These are phyloP conservation scores for Apamea sordens DNA, from an alignment of 2,888 invertebrate species.

Conservation along the genomic window DNA sequence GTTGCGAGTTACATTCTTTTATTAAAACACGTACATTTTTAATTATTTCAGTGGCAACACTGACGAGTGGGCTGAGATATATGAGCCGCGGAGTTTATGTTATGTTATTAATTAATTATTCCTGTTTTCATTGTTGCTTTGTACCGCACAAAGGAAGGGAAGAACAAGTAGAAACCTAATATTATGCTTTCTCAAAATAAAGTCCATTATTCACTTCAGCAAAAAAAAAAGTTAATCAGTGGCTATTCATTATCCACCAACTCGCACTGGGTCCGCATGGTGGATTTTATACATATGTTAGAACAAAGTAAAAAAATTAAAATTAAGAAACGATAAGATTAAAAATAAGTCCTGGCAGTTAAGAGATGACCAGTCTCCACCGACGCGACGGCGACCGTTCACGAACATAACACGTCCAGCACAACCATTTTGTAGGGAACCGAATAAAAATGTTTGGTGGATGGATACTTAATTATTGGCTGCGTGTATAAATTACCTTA, in stretches of 20 bases:
- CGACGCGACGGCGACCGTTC: no score
- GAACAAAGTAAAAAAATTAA: no score
- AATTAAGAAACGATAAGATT: no score
- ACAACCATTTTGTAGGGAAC: no score
- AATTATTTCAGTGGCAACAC: constrained; percentile 64
- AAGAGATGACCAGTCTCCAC: no score
- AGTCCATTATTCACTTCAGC: not conserved
- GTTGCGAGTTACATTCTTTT: constrained; percentile 56
- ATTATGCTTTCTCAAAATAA: not conserved
- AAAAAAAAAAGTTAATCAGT: not conserved
- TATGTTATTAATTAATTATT: constrained; percentile 26
- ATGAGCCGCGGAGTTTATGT: constrained; percentile 15
- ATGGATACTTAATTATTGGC: not conserved
- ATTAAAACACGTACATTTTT: constrained; percentile 71
- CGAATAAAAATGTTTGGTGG: not conserved
- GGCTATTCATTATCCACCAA: not conserved
- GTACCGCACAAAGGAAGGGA: not conserved
- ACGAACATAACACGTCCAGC: no score
- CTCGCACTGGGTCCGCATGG: no score
- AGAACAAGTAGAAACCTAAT: not conserved
- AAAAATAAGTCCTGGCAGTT: no score
- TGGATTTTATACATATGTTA: no score
- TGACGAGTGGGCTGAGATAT: constrained; percentile 46
- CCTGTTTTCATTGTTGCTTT: constrained; percentile 16
- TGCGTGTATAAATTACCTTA: not conserved